Evolutionary conservation across 2,113 vertebrate genomes (phyloP), one percentile per base, ranked within the genome.

Genomic region (Apteryx owenii): DNA sequence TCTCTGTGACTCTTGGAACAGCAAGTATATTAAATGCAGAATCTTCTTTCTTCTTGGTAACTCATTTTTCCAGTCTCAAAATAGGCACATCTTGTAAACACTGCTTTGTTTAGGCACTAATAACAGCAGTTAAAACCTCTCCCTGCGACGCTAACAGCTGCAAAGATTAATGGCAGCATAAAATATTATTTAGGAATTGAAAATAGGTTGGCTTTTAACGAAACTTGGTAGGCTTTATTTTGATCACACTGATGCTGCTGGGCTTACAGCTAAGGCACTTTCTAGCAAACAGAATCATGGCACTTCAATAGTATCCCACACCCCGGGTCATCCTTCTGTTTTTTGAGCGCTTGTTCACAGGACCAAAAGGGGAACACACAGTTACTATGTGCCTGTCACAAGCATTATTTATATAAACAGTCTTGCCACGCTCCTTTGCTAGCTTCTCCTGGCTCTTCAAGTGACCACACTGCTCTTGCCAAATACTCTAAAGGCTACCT

Each of bases 31-130:
- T 91, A 90, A 89, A 81, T 38, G 36, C 61, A 82, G 22, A 25
- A 87, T 97, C 85, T 97, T 88, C 93, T 83, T 97, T 87, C 69
- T 89, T 95, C 81, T 71, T 86, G 68, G 93, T 79, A 89, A 90
- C 66, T 98, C 89, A 50, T 82, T 97, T 98, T 97, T 96, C 90
- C 91, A 93, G 70, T 73, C 95, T 96, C 60, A 87, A 95, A 98
- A 97, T 95, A 97, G 94, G 81, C 68, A 96, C 64, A 81, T 91
- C 96, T 96, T 88, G 92, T 93, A 94, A 92, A 90, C 85, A 82
- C 23, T 69, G 81, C 66, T 89, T 95, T 92, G 65, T 65, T 91
- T 85, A 81, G 87, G 73, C 62, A 78, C 82, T 94, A 96, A 96
- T 95, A 91, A 95, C 91, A 97, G 88, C 93, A 92, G 88, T 79